phyloP scores from a whole-genome alignment of 2,888 invertebrate species.

The Xanthia togata region DNA sequence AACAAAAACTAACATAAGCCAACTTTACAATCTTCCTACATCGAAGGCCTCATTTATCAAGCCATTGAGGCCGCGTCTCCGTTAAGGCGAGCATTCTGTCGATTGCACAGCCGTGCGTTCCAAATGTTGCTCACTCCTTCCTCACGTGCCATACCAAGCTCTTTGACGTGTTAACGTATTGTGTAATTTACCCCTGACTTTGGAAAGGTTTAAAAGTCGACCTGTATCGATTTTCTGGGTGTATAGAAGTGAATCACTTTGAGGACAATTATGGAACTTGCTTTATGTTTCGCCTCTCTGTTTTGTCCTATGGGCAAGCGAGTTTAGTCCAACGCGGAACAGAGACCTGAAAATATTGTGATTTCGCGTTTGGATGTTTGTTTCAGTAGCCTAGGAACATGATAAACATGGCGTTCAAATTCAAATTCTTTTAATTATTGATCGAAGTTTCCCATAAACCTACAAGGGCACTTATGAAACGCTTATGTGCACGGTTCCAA shows the following conservation, averaged over 20 bases:
- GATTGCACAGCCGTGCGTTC: conserved; percentile 43
- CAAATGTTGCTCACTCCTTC: conserved; percentile 39
- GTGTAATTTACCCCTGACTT: conserved; percentile 30
- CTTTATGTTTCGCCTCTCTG: neutral
- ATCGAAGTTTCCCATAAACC: no score
- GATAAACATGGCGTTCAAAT: no score
- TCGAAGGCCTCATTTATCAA: conserved; percentile 60
- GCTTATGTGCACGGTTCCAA: no score
- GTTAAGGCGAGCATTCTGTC: conserved; percentile 42
- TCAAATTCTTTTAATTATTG: no score
- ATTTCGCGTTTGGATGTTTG: neutral
- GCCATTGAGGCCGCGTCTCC: conserved; percentile 58
- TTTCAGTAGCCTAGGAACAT: neutral
- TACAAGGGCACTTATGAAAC: no score
- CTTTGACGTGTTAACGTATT: conserved; percentile 42
- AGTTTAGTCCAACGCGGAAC: neutral
- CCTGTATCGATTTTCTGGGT: conserved; percentile 3
- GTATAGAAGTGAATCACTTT: neutral
- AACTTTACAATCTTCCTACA: neutral
- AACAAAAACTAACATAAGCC: neutral
- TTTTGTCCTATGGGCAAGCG: neutral
- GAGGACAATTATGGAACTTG: neutral
- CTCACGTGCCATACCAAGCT: conserved; percentile 28
- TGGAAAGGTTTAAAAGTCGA: neutral
- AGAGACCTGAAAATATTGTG: no score